Evolutionary conservation across 2,113 vertebrate genomes (phyloP).

Genomic region (Numenius arquata): DNA sequence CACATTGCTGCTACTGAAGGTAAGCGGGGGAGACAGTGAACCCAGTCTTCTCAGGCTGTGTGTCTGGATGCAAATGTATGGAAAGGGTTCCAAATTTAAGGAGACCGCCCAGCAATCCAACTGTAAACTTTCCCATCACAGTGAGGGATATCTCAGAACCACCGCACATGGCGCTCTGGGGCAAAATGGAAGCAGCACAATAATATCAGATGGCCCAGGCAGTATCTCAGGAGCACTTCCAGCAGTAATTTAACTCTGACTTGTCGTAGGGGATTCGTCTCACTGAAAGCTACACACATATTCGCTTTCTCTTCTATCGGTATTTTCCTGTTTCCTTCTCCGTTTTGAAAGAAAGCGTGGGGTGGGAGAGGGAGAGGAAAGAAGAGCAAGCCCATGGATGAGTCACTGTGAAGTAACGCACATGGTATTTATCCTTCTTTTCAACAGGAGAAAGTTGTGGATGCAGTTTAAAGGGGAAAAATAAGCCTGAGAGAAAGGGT

Average conservation of each 20-base stretch:
- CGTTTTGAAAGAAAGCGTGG: neutral
- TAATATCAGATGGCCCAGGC: neutral
- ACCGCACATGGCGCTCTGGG: accelerated
- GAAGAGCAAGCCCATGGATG: neutral
- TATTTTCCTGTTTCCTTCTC: neutral
- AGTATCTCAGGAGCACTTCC: neutral
- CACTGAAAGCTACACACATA: neutral
- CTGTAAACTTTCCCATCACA: neutral
- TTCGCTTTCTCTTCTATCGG: neutral
- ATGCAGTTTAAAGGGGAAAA: neutral
- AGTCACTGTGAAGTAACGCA: neutral
- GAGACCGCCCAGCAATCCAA: accelerated
- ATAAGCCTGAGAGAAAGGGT: neutral
- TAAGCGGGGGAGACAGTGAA: neutral
- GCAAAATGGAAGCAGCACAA: neutral
- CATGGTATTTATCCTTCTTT: neutral
- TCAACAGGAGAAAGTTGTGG: neutral
- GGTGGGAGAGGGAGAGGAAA: neutral
- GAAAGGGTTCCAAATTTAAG: neutral
- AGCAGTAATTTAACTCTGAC: conserved; percentile 11
- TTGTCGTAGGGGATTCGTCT: neutral
- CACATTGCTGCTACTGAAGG: neutral
- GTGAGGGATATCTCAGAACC: neutral
- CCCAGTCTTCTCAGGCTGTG: neutral
- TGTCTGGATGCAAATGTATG: neutral